Base-by-base conservation (phyloP, 2,888 invertebrate genomes). In the Chrysopilus asiliformis region DNA sequence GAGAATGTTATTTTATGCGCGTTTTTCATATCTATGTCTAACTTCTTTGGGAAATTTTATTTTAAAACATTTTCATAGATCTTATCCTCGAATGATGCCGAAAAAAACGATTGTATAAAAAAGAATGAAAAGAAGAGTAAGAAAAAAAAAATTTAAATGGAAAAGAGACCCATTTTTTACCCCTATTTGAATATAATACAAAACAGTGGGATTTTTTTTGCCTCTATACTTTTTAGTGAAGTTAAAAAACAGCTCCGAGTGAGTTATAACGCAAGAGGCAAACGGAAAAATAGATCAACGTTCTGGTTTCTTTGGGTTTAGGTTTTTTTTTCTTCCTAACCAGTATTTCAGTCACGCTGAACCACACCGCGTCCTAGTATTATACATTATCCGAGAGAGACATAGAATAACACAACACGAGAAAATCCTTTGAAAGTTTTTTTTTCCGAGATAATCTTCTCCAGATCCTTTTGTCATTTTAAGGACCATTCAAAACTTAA, bases 41-140 rank as follows among this genome's bases (percentile, higher is more conserved):
- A 29, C 31, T 16, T 13, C 9, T 15, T 14, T 30, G 6, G 15
- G 9, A 14, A 29, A 35, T 17, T 28, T 17, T 25, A 25, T 37
- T 37, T 31, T 19, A 31, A 31, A 37, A 37, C 32, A 32, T 37
- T 37, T 37, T 37, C 36, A 25, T 31, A 37, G 36, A 32, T 37
- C 30, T 25, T 22, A 24, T 10, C 24, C 4, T 13, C 26, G 7
- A 13, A 26, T 26, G 26, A 7, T 4, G 4, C n/a, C 24, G 7
- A 9, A 7, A 22, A 22, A 9, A 9, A 22, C 7, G 9, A 22
- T 22, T 7, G 9, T 9, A 22, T 22, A 22, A 9, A 22, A 22
- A 22, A 22, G 24, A 22, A 22, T 22, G 9, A 22, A 17, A 4
- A n/a, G 18, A 9, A 13, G n/a, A 16, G 12, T 29, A 14, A 6